Evolutionary conservation across 1,140 invertebrate species (phyloP), one percentile per base, ranked within the genome.

Genomic region (Trissolcus basalis): DNA sequence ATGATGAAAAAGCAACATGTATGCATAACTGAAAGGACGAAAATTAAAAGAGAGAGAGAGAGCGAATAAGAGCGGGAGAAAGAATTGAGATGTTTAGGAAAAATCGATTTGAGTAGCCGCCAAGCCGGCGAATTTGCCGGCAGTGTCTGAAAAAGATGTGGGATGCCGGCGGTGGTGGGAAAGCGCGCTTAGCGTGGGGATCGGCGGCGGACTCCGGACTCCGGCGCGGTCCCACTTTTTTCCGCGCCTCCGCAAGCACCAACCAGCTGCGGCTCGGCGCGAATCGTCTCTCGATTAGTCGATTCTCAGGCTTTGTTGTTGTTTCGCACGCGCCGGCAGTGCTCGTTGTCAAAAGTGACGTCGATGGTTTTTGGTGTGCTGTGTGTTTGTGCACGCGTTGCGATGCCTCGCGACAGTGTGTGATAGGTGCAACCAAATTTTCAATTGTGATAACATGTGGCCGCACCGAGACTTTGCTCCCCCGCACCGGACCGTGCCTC

Each of bases 391-490:
- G 32, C 15, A 1, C 33, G 43, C 35, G 56, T 11, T 48, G 41
- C 9, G 36, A 27, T 27, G 19, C 6, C 13, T 32, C 0, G 63
- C 51, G 8, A 39, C 2, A 10, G 9, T 39, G n/a, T n/a, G n/a
- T n/a, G n/a, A n/a, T n/a, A n/a, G n/a, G n/a, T n/a, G n/a, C n/a
- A n/a, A 39, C 5, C 4, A 16, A n/a, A 33, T 39, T n/a, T 32
- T 53, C 9, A n/a, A 19, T 39, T 19, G 39, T 51, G 45, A 53
- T 19, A 13, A 14, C 41, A 85, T 86, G 84, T 84, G 83, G 83
- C 61, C 70, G 15, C 82, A 82, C 15, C 72, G 80, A 35, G 76
- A 79, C 36, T 39, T 39, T 8, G 9, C 1, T n/a, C 36, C 9
- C 36, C 61, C 67, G 14, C 82, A 81, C 16, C 72, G 81, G 19